A percentile compares a stretch with the other conserved stretches of the same genome.
Conservation (phyloP, 2,113 vertebrate species). For the Spilogale gracilis region DNA sequence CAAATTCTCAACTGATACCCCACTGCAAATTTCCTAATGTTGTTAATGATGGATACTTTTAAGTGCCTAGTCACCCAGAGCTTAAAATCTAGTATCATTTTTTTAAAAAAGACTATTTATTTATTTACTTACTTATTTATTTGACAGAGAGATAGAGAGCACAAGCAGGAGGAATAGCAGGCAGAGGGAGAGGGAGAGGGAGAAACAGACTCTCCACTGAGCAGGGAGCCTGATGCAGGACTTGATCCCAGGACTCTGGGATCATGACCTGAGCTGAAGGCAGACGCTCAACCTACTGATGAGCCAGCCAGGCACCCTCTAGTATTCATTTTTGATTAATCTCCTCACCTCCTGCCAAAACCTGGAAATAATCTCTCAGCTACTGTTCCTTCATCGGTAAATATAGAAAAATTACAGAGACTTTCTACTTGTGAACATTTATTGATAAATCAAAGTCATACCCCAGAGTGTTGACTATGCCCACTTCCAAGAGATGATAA, state of each 20-base stretch:
- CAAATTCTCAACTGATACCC: not conserved
- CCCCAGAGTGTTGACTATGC: not conserved
- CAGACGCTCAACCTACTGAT: too few relatives aligned
- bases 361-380: not conserved
- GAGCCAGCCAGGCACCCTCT: not conserved
- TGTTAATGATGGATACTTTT: not conserved
- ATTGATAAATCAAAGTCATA: conserved; percentile 27
- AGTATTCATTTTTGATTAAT: conserved; percentile 37
- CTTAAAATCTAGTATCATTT: conserved; percentile 25
- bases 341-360: not conserved
- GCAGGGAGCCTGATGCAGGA: too few relatives aligned
- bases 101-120: too few relatives aligned
- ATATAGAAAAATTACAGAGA: not conserved
- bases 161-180: too few relatives aligned
- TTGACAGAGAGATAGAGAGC: too few relatives aligned
- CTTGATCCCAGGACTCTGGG: too few relatives aligned
- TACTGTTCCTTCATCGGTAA: not conserved
- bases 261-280: too few relatives aligned
- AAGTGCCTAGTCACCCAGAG: not conserved
- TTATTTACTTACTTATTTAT: too few relatives aligned
- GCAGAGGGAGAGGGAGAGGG: too few relatives aligned
- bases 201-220: too few relatives aligned
- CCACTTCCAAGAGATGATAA: not conserved
- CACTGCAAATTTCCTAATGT: not conserved
- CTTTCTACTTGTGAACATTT: not conserved